These are phyloP conservation scores for Megaceryle maxima DNA, from an alignment of 2,113 vertebrate species.

Conservation along the genomic window DNA sequence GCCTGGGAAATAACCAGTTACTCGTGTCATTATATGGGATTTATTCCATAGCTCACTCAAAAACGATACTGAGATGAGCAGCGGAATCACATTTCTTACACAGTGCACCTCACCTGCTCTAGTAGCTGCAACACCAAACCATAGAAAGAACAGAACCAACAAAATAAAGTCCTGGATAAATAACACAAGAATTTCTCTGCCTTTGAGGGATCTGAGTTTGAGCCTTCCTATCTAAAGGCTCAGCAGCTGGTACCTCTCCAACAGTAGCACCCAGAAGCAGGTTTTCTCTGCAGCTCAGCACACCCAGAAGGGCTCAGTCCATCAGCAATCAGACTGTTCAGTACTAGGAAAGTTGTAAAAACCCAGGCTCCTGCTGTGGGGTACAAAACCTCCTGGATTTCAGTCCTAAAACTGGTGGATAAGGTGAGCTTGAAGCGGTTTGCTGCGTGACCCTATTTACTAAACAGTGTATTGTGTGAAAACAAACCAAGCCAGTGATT, in stretches of 20 bases:
- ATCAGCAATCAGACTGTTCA: background rate
- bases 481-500: background rate
- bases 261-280: background rate
- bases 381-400: rapidly evolving
- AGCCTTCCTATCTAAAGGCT: background rate
- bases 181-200: background rate
- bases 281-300: background rate
- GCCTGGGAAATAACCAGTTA: constrained; percentile 76
- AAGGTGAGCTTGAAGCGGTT: rapidly evolving
- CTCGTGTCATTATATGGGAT: rapidly evolving
- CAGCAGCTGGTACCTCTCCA: background rate
- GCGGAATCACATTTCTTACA: background rate
- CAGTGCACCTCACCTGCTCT: background rate
- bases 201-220: background rate
- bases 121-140: background rate
- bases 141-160: too few relatives aligned
- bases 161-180: background rate
- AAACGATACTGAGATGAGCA: background rate
- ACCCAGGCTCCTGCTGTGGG: background rate
- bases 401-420: background rate
- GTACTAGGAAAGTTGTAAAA: background rate
- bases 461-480: rapidly evolving
- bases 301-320: background rate
- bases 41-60: background rate
- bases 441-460: background rate